Percentiles rank a stretch among this genome's conserved stretches.
These are phyloP conservation scores for Nymphicus hollandicus DNA, from an alignment of 2,113 vertebrate species.

Conservation along the genomic window DNA sequence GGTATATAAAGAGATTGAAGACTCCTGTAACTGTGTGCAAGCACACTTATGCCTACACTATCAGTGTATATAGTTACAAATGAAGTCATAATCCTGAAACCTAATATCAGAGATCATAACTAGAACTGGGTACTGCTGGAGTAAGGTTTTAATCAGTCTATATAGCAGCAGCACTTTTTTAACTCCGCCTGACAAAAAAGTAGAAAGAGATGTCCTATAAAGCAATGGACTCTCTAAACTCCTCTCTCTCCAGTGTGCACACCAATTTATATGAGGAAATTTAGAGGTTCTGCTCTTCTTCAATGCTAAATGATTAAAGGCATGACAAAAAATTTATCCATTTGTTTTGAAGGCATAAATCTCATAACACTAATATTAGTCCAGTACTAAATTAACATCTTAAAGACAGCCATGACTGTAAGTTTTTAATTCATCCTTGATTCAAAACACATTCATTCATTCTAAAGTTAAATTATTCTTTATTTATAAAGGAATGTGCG, in stretches of 20 bases:
- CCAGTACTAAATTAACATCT: background rate
- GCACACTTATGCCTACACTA: fast-evolving
- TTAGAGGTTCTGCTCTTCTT: background rate
- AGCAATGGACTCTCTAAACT: background rate
- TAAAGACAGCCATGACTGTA: background rate
- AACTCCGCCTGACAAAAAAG: background rate
- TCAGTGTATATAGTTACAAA: background rate
- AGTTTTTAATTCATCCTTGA: background rate
- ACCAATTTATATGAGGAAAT: fast-evolving
- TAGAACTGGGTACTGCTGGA: background rate
- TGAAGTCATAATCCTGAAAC: background rate
- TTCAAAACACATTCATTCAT: background rate
- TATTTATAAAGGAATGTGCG: background rate
- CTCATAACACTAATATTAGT: background rate
- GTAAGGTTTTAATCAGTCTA: background rate
- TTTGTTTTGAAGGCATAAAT: background rate
- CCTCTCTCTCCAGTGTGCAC: background rate
- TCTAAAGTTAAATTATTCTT: background rate
- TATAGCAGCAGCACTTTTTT: background rate
- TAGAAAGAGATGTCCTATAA: background rate
- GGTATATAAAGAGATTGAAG: background rate
- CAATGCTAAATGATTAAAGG: background rate
- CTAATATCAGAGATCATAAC: background rate
- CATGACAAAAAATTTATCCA: background rate
- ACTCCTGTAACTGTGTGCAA: background rate